Base-by-base conservation (phyloP, 2,888 invertebrate species). In the Elegia similella region DNA sequence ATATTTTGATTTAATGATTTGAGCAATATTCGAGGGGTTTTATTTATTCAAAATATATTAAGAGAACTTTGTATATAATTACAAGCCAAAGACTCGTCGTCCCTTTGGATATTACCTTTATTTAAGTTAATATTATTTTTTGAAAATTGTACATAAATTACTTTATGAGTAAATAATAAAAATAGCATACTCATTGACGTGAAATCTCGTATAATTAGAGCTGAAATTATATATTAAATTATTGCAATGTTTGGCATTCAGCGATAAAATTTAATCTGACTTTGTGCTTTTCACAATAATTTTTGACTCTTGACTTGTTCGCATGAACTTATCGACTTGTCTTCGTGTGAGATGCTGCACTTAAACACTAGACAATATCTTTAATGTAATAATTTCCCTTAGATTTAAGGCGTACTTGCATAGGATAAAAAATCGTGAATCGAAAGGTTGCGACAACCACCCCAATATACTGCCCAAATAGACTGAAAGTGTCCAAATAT, bases 401-500 rank as follows among this genome's bases (percentile, higher is more conserved):
- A 73, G 70, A 48, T 61, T 56, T 79, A 76, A 74, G 73, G 68
- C 67, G 59, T 64, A 58, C 62, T 66, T 68, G 64, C 67, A 59
- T 76, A 76, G 69, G 62, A 64, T 77, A 70, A 70, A 61, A 59
- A 65, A 65, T 61, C 63, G 63, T 64, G 63, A 64, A 62, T 61
- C 61, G 60, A 69, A 68, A 66, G 65, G 65, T 72, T 68, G 64
- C 64, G 61, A 58, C 59, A 70, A 75, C 71, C 71, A 75, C 69
- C 74, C 75, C 69, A 56, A 70, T 65, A 75, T 69, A 84, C 86
- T 88, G 86, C 89, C 88, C 79, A 73, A 79, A 88, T 87, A 91
- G 90, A 91, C 91, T 91, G 90, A 90, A 75, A 77, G 72, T 85
- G 83, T 87, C 89, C 90, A 88, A 91, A 90, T 88, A 88, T 88